phyloP scores from a whole-genome alignment of 2,888 invertebrate genomes.

The Eristalis arbustorum region DNA sequence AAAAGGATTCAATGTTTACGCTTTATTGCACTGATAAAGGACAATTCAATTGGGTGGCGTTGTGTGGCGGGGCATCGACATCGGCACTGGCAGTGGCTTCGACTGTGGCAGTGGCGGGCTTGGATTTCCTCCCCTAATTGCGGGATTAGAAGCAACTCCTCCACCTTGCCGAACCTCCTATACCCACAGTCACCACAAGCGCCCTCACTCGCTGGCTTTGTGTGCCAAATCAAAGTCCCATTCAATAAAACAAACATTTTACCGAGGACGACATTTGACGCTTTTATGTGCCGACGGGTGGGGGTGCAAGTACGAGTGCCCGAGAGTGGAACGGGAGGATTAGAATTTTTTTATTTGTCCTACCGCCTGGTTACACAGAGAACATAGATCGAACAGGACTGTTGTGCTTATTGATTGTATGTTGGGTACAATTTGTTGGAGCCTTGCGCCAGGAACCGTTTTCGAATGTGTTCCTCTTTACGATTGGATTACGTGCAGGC shows the following conservation, averaged over 20 bases:
- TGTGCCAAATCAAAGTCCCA: slow-evolving; percentile 58
- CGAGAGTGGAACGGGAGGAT: slow-evolving; percentile 33
- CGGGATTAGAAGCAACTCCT: slow-evolving; percentile 35
- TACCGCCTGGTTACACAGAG: slow-evolving; percentile 3
- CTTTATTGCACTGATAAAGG: slow-evolving; percentile 65
- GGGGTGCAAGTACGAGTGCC: not conserved
- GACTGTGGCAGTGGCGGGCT: slow-evolving; percentile 4
- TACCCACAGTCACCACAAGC: not conserved
- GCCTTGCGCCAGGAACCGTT: slow-evolving; percentile 61
- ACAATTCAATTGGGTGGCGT: slow-evolving; percentile 59
- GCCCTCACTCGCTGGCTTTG: not conserved
- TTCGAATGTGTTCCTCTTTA: slow-evolving; percentile 53
- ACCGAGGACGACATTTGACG: slow-evolving; percentile 67
- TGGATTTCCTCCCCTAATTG: slow-evolving; percentile 48
- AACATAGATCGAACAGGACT: slow-evolving; percentile 13
- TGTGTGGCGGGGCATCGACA: no score
- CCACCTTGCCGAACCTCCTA: not conserved
- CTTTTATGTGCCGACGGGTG: slow-evolving; percentile 32
- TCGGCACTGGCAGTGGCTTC: not conserved
- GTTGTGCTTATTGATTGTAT: slow-evolving; percentile 62
- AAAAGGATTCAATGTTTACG: slow-evolving; percentile 59
- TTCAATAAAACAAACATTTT: slow-evolving; percentile 65
- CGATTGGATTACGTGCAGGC: slow-evolving; percentile 66
- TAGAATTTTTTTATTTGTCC: slow-evolving; percentile 47
- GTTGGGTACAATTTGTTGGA: slow-evolving; percentile 62